Percentiles rank a stretch among this genome's conserved stretches.
phyloP scores from a whole-genome alignment of 2,797 vertebrate species.

The Helostoma temminkii region DNA sequence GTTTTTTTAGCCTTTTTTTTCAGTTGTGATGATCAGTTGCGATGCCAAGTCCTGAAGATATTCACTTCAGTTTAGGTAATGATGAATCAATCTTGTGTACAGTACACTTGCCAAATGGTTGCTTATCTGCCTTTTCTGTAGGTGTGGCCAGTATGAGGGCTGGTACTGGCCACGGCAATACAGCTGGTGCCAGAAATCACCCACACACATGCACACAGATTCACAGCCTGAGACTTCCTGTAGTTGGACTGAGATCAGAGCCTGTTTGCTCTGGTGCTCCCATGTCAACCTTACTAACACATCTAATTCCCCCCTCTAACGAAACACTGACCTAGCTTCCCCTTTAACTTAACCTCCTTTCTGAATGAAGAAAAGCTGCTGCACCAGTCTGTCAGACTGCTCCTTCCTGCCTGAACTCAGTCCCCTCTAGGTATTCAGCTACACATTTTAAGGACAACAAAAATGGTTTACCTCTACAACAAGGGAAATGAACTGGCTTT shows the following conservation, averaged over 20 bases:
- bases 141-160: constrained; percentile 35
- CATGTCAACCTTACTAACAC: constrained; percentile 37
- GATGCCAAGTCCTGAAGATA: constrained; percentile 1
- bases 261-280: constrained; percentile 48
- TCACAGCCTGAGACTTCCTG: constrained; percentile 75
- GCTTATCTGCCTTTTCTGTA: constrained; percentile 34
- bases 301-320: constrained; percentile 42
- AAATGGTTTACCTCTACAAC: constrained; percentile 1
- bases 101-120: constrained; percentile 18
- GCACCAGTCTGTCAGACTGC: constrained; percentile 15
- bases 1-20: neutral
- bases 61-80: constrained; percentile 18
- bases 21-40: no score
- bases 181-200: constrained; percentile 58
- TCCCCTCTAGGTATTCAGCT: constrained; percentile 17
- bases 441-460: neutral
- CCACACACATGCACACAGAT: constrained; percentile 47
- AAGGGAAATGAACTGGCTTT: neutral
- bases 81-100: constrained; percentile 25
- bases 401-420: constrained; percentile 23
- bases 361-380: constrained; percentile 46
- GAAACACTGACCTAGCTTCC: constrained; percentile 38
- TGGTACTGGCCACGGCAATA: constrained; percentile 33
- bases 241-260: constrained; percentile 64
- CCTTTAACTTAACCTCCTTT: constrained; percentile 47